Conservation (phyloP, 2,888 invertebrate species). For the Andrena marginata region DNA sequence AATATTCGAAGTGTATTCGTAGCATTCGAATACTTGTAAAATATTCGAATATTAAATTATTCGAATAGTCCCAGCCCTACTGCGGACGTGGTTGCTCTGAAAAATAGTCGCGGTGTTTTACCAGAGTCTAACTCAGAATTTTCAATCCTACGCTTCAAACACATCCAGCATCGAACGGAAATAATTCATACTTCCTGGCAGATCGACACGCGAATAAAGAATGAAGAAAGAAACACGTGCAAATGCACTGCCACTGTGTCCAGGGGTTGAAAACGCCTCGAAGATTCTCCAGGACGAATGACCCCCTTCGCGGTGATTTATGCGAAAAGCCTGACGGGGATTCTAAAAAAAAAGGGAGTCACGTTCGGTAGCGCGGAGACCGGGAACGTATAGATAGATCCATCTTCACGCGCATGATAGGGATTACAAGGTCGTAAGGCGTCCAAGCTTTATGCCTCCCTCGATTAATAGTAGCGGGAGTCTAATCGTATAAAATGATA, state of each 20-base stretch:
- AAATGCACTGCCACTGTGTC: neutral
- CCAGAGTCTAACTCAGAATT: too few species aligned
- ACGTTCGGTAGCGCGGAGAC: neutral
- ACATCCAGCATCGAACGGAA: neutral
- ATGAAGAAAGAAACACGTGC: neutral
- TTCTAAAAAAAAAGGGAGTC: neutral
- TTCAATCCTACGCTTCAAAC: too few species aligned
- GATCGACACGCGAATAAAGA: neutral
- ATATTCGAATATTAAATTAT: too few species aligned
- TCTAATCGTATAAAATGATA: conserved; percentile 26
- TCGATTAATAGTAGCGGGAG: conserved; percentile 19
- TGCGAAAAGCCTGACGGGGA: neutral
- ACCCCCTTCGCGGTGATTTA: neutral
- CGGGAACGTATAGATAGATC: neutral
- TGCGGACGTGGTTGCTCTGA: neutral
- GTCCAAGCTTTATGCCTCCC: neutral
- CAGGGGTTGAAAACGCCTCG: neutral
- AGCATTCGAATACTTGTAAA: too few species aligned
- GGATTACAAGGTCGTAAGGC: conserved; percentile 17
- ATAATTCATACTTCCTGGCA: neutral
- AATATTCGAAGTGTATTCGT: too few species aligned
- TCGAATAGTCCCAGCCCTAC: too few species aligned
- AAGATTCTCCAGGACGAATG: neutral
- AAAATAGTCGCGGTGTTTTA: neutral
- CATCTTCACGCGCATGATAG: too few species aligned